These are phyloP conservation scores for Pogona vitticeps DNA, from an alignment of 2,113 vertebrate species.

Conservation along the genomic window DNA sequence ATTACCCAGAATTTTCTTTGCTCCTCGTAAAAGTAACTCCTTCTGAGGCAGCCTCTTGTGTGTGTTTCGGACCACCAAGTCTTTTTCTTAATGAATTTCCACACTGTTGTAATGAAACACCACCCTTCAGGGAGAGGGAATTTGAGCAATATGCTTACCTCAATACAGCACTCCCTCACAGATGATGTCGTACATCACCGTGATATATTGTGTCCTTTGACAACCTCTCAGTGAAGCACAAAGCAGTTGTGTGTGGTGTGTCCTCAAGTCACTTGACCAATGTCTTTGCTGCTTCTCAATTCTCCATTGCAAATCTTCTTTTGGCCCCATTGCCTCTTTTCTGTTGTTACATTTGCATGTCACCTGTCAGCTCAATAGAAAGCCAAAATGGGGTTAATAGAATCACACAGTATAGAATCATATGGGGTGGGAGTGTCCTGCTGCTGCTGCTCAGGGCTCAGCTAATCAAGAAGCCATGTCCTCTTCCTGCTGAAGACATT, in stretches of 20 bases:
- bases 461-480: not conserved
- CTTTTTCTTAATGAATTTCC: constrained; percentile 67
- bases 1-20: constrained; percentile 67
- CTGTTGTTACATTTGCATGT: not conserved
- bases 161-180: constrained; percentile 25
- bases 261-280: constrained; percentile 32
- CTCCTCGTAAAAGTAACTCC: constrained; percentile 67
- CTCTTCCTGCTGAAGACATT: not conserved
- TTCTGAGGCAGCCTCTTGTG: constrained; percentile 64
- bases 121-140: not conserved
- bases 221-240: not conserved
- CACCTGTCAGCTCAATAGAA: not conserved
- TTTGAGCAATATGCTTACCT: constrained; percentile 26
- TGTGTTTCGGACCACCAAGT: constrained; percentile 52
- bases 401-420: not conserved
- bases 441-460: not conserved
- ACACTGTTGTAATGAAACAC: constrained; percentile 61
- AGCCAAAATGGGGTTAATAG: too few species aligned
- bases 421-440: not conserved
- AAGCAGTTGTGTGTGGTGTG: not conserved
- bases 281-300: constrained; percentile 12
- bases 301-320: not conserved
- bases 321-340: not conserved
- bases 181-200: constrained; percentile 35
- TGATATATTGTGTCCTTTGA: constrained; percentile 32